Conservation (phyloP, 2,888 invertebrate genomes). For the Nemapogon koenigi region DNA sequence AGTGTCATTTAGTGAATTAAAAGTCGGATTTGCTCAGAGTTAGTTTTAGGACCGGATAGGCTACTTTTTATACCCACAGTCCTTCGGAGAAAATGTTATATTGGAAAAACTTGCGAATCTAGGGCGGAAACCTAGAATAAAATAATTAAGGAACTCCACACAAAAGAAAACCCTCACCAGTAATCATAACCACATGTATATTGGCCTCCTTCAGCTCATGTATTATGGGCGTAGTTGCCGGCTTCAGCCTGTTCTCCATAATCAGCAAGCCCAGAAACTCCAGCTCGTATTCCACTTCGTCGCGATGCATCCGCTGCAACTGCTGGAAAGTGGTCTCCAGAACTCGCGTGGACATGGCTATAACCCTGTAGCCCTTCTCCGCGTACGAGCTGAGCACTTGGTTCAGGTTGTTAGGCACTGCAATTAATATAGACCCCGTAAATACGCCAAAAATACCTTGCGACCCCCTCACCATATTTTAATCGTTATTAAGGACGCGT, state of each 20-base stretch:
- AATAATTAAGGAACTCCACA: background rate
- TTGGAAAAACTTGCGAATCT: no score
- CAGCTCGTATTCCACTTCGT: constrained; percentile 80
- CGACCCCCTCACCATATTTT: no score
- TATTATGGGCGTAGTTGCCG: constrained; percentile 85
- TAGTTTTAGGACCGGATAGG: background rate
- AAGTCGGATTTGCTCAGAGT: no score
- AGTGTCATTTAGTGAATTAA: no score
- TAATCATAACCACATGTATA: constrained; percentile 96
- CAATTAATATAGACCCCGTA: no score
- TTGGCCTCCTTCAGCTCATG: constrained; percentile 80
- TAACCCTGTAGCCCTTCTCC: constrained; percentile 91
- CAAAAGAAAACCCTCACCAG: constrained; percentile 62
- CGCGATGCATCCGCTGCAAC: constrained; percentile 76
- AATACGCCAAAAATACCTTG: no score
- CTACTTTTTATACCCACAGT: background rate
- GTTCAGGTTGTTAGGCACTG: constrained; percentile 82
- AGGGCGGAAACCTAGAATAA: no score
- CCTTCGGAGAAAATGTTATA: no score
- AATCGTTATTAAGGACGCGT: no score
- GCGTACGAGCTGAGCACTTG: constrained; percentile 84
- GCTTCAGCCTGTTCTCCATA: constrained; percentile 93
- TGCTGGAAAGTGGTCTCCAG: constrained; percentile 74
- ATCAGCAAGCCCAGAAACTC: constrained; percentile 89
- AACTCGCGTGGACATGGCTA: constrained; percentile 83